Percentiles rank a stretch among this genome's conserved stretches.
Evolutionary conservation across 1,140 invertebrate species (phyloP).

Genomic region (Hydropsyche tenuis): DNA sequence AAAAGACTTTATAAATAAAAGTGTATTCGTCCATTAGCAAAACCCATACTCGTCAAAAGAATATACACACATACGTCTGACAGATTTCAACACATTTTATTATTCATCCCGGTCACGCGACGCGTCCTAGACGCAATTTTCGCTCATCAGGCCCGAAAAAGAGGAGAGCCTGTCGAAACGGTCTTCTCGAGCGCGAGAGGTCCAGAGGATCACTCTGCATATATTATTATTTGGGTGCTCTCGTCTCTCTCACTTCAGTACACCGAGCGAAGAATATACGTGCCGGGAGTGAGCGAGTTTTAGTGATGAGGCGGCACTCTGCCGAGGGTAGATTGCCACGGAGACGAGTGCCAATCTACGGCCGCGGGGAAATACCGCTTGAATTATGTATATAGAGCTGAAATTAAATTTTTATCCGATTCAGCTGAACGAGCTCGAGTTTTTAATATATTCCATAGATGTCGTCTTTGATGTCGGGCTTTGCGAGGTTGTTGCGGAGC

Average conservation of each 20-base stretch:
- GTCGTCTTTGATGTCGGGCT: no score
- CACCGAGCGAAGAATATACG: conserved; percentile 4
- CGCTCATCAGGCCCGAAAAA: conserved; percentile 40
- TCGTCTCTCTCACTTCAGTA: conserved; percentile 9
- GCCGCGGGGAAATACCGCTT: no score
- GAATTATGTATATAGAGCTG: no score
- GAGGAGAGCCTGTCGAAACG: background rate
- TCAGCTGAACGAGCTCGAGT: no score
- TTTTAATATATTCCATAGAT: no score
- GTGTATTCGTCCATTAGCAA: no score
- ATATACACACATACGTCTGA: conserved; percentile 21
- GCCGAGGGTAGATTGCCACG: background rate
- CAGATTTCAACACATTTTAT: conserved; percentile 44
- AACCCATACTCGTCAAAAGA: no score
- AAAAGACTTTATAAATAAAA: no score
- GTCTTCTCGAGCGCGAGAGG: background rate
- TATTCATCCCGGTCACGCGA: conserved; percentile 50
- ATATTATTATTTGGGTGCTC: conserved; percentile 44
- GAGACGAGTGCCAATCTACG: no score
- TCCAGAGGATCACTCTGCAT: conserved; percentile 44
- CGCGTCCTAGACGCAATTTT: conserved; percentile 48
- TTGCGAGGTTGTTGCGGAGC: no score
- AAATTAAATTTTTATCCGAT: no score
- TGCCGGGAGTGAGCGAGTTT: conserved; percentile 40
- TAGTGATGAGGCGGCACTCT: conserved; percentile 45